Conservation (phyloP, 2,888 invertebrate genomes). For the Poecilobothrus nobilitatus region DNA sequence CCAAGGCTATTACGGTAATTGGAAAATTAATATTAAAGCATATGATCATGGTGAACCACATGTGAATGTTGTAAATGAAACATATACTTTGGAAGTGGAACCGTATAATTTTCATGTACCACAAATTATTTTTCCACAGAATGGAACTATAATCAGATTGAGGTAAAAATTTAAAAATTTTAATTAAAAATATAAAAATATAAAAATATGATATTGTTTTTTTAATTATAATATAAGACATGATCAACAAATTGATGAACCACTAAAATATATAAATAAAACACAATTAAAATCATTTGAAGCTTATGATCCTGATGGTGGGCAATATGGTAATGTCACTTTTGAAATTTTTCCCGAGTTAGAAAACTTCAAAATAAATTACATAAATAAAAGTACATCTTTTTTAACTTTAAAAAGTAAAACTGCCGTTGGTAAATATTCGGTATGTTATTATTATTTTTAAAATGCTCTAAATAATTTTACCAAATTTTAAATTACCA, state of each 20-base stretch:
- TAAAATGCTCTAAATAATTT: not conserved
- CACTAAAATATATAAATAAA: constrained; percentile 32
- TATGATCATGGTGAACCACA: constrained; percentile 48
- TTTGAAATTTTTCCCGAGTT: constrained; percentile 39
- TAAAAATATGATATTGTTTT: not conserved
- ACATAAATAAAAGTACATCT: not conserved
- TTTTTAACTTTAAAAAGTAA: not conserved
- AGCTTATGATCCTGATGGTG: constrained; percentile 51
- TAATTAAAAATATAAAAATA: too few relatives aligned
- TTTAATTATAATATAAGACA: constrained; percentile 16
- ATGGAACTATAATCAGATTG: constrained; percentile 38
- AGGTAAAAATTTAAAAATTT: constrained; percentile 36
- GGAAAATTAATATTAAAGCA: constrained; percentile 50
- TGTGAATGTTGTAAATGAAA: constrained; percentile 36
- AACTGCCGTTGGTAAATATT: not conserved
- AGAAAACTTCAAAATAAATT: not conserved
- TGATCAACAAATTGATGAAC: constrained; percentile 24
- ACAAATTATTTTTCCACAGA: constrained; percentile 47
- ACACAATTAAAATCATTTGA: constrained; percentile 42
- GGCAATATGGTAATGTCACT: constrained; percentile 48
- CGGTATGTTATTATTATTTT: too few relatives aligned
- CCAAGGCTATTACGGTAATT: constrained; percentile 51
- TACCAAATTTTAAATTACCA: not conserved
- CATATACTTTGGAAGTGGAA: constrained; percentile 45
- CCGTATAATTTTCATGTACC: constrained; percentile 55